Percentiles rank a stretch among this genome's conserved stretches.
Evolutionary conservation across 2,113 vertebrate genomes (phyloP).

Genomic region (Uria lomvia): DNA sequence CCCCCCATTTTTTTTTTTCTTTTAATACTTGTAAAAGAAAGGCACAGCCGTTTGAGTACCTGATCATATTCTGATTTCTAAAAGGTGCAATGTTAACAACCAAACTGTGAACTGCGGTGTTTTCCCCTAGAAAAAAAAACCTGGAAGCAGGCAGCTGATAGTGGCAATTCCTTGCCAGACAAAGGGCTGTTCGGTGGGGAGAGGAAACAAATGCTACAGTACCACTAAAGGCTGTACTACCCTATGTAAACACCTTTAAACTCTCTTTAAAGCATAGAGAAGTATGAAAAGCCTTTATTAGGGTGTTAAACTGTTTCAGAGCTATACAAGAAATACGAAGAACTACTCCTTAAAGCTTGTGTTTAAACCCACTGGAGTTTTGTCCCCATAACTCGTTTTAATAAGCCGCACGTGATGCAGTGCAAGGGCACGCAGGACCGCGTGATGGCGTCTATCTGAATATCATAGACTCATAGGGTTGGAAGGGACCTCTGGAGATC

Average conservation of each 20-base stretch:
- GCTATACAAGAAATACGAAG: background rate
- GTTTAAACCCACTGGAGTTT: background rate
- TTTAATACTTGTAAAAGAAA: background rate
- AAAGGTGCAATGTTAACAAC: background rate
- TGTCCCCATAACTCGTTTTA: background rate
- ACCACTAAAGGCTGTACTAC: background rate
- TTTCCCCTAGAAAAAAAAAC: background rate
- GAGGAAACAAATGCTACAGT: background rate
- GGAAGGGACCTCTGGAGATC: no score
- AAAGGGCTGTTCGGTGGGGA: background rate
- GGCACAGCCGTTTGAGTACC: no score
- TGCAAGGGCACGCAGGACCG: fast-evolving
- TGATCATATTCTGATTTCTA: background rate
- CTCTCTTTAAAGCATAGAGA: background rate
- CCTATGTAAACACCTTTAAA: background rate
- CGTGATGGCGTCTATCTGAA: background rate
- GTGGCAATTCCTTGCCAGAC: background rate
- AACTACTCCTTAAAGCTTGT: background rate
- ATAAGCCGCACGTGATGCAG: background rate
- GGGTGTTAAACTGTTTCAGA: background rate
- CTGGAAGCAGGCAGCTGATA: background rate
- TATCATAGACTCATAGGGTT: no score
- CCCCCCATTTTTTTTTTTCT: background rate
- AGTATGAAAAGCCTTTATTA: background rate
- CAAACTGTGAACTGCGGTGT: background rate